These are phyloP conservation scores for Philereme vetulata DNA, from an alignment of 2,888 invertebrate species.

Conservation along the genomic window DNA sequence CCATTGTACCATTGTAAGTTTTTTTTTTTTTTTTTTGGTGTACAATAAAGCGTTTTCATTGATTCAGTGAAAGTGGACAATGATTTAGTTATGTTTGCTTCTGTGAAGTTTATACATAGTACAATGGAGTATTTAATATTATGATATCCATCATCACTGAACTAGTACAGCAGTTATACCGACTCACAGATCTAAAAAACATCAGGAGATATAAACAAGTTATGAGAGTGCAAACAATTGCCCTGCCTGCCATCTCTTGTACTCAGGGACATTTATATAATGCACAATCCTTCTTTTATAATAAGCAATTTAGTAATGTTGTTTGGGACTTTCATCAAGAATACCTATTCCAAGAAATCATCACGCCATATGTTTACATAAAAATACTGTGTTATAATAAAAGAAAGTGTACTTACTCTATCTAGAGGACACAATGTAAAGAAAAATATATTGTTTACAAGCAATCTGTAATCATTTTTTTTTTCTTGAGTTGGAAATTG, in stretches of 20 bases:
- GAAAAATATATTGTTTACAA: conserved; percentile 15
- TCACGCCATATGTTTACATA: neutral
- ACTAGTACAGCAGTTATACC: too few species aligned
- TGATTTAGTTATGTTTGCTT: too few species aligned
- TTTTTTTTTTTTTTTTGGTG: too few species aligned
- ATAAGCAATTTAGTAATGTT: neutral
- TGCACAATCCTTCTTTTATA: neutral
- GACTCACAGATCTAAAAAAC: too few species aligned
- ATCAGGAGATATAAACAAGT: neutral
- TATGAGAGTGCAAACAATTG: neutral
- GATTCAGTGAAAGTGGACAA: too few species aligned
- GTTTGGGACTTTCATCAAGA: too few species aligned
- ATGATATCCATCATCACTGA: too few species aligned
- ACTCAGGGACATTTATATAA: neutral
- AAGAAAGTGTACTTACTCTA: neutral
- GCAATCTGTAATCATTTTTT: conserved; percentile 1
- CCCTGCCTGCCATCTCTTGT: too few species aligned
- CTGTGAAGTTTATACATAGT: too few species aligned
- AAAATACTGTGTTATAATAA: neutral
- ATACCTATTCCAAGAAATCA: neutral
- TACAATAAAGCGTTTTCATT: too few species aligned
- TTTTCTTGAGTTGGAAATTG: neutral
- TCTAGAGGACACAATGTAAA: conserved; percentile 4
- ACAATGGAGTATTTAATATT: too few species aligned
- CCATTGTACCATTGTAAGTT: too few species aligned